phyloP scores from a whole-genome alignment of 2,888 invertebrate genomes.

The Anthophora plumipes region DNA sequence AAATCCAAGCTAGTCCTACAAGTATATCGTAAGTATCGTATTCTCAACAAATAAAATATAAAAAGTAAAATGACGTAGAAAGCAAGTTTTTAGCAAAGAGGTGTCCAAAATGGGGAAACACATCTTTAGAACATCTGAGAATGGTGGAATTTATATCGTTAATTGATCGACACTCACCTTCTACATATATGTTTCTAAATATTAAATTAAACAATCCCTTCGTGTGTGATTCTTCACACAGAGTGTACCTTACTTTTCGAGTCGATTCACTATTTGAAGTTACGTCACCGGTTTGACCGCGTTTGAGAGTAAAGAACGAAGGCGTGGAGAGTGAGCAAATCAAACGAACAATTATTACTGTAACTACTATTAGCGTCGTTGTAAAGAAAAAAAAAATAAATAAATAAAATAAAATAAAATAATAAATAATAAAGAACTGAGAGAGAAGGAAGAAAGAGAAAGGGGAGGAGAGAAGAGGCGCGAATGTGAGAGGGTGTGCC shows the following conservation, averaged over 20 bases:
- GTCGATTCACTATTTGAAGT: constrained; percentile 32
- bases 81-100: not conserved
- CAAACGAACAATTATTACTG: constrained; percentile 78
- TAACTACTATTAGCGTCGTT: constrained; percentile 70
- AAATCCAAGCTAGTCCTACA: constrained; percentile 9
- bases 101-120: not conserved
- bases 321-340: constrained; percentile 70
- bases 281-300: constrained; percentile 49
- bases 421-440: constrained; percentile 53
- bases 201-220: not conserved
- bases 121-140: not conserved
- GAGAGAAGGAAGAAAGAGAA: not conserved
- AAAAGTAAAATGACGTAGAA: constrained; percentile 8
- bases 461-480: constrained; percentile 34
- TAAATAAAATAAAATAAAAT: not conserved
- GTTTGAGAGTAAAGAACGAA: constrained; percentile 36
- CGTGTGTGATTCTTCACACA: not conserved
- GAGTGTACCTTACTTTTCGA: constrained; percentile 10
- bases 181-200: not conserved
- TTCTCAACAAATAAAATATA: constrained; percentile 6
- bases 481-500: constrained; percentile 50
- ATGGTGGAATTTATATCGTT: constrained; percentile 5
- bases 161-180: not conserved
- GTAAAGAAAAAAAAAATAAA: constrained; percentile 50
- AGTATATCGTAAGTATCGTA: constrained; percentile 1